Percentiles rank a stretch among this genome's conserved stretches.
Conservation (phyloP, 2,888 invertebrate genomes). For the Cephus nigrinus region DNA sequence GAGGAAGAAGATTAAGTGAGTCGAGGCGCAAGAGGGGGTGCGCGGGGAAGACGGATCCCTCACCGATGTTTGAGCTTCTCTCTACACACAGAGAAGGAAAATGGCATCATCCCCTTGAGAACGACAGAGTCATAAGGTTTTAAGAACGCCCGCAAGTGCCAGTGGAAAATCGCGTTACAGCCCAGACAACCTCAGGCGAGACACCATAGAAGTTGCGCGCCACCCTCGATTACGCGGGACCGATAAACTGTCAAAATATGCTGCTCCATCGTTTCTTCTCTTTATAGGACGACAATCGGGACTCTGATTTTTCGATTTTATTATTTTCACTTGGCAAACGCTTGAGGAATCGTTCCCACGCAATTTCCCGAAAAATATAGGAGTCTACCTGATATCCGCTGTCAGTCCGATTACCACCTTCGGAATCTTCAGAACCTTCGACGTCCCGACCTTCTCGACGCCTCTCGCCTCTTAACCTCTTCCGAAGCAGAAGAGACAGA, state of each 20-base stretch:
- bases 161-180: background rate
- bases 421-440: background rate
- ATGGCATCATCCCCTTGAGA: slow-evolving; percentile 27
- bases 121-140: background rate
- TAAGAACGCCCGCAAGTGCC: background rate
- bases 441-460: background rate
- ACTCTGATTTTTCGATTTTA: slow-evolving; percentile 2
- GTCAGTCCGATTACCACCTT: background rate
- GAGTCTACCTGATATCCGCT: background rate
- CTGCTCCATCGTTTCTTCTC: slow-evolving; percentile 54
- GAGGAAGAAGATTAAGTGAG: background rate
- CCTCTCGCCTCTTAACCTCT: background rate
- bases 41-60: slow-evolving; percentile 1
- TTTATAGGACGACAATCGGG: slow-evolving; percentile 46
- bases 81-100: slow-evolving; percentile 26
- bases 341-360: background rate
- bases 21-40: slow-evolving; percentile 1
- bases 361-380: background rate
- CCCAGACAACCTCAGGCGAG: background rate
- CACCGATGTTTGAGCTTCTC: slow-evolving; percentile 6
- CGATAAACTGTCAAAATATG: slow-evolving; percentile 51
- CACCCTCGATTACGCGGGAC: background rate
- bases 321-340: background rate
- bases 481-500: background rate
- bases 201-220: background rate